Percentiles rank a stretch among this genome's conserved stretches.
phyloP scores from a whole-genome alignment of 2,113 vertebrate species.

The Pelecanoides urinatrix region DNA sequence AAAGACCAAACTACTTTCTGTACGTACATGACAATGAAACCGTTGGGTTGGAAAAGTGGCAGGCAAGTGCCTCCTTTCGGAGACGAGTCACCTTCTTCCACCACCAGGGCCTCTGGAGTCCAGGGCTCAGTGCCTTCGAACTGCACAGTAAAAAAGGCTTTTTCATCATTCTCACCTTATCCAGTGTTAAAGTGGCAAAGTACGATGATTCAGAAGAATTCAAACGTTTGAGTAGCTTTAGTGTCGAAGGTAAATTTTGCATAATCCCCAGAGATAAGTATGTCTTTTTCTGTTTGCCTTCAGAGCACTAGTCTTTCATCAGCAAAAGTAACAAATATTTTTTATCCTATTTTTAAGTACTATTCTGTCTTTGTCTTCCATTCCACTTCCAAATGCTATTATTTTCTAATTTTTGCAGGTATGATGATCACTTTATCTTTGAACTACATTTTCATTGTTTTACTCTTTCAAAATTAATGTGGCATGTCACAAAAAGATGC shows the following conservation, averaged over 20 bases:
- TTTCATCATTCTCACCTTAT: conserved; percentile 84
- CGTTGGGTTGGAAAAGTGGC: conserved; percentile 85
- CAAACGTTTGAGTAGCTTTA: conserved; percentile 89
- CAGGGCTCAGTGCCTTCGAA: conserved; percentile 88
- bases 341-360: neutral
- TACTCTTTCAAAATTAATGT: neutral
- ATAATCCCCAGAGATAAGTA: neutral
- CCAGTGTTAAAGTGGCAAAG: conserved; percentile 77
- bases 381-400: neutral
- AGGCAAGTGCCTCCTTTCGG: conserved; percentile 77
- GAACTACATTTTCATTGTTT: neutral
- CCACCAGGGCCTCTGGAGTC: conserved; percentile 89
- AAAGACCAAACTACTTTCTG: conserved; percentile 95
- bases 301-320: neutral
- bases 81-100: conserved; percentile 89
- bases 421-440: neutral
- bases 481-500: neutral
- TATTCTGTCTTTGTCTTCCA: neutral
- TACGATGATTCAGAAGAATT: conserved; percentile 88
- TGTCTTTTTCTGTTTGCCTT: neutral
- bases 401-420: neutral
- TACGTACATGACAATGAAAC: conserved; percentile 74
- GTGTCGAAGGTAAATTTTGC: conserved; percentile 84
- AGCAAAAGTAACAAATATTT: neutral
- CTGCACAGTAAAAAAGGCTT: conserved; percentile 86